These are phyloP conservation scores for Ochlodes sylvanus DNA, from an alignment of 2,888 invertebrate genomes.

Conservation along the genomic window DNA sequence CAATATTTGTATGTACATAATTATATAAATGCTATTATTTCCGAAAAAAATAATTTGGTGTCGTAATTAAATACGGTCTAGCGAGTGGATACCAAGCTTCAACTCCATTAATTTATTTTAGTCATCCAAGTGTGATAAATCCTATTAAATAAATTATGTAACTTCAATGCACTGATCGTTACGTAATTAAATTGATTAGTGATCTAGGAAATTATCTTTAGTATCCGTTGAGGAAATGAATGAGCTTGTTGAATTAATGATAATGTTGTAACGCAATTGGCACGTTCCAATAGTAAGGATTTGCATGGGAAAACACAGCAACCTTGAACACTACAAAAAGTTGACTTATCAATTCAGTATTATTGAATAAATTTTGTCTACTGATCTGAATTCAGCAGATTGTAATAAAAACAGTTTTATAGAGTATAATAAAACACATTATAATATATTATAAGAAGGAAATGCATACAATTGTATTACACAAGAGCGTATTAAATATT, in stretches of 20 bases:
- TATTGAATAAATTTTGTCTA: constrained; percentile 1
- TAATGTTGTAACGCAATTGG: constrained; percentile 1
- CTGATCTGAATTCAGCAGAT: constrained; percentile 1
- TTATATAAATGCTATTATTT: no score
- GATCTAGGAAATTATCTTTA: not conserved
- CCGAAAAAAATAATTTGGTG: no score
- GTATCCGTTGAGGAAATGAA: constrained; percentile 6
- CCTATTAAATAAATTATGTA: not conserved
- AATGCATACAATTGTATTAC: no score
- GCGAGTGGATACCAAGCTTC: no score
- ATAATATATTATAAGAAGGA: no score
- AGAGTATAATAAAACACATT: no score
- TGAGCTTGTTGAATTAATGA: not conserved
- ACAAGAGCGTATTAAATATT: no score
- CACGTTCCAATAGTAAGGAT: not conserved
- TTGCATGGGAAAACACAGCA: constrained; percentile 8
- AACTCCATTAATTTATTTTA: no score
- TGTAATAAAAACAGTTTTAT: no score
- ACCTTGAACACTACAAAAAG: constrained; percentile 4
- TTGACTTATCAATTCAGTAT: constrained; percentile 2
- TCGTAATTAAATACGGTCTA: no score
- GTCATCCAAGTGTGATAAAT: no score
- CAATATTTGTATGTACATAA: no score
- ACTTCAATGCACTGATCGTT: not conserved
- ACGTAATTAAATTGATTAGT: not conserved